phyloP scores from a whole-genome alignment of 2,888 invertebrate genomes.

The Xestia sexstrigata region DNA sequence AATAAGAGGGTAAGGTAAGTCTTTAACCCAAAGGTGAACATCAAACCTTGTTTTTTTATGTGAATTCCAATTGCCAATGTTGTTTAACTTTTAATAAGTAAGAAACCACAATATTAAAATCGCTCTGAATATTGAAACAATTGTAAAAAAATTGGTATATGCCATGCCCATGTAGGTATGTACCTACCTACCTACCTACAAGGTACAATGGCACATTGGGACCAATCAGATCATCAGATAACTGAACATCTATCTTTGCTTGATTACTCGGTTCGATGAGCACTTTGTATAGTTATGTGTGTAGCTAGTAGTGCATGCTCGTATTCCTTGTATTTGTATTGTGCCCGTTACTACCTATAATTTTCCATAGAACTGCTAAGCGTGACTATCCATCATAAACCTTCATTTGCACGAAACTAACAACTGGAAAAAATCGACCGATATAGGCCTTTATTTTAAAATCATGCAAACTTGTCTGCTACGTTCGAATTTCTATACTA shows the following conservation, averaged over 20 bases:
- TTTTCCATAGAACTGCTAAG: conserved; percentile 30
- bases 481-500: conserved; percentile 9
- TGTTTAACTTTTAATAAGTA: neutral
- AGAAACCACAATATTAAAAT: neutral
- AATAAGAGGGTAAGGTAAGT: neutral
- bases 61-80: neutral
- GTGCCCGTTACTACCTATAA: conserved; percentile 16
- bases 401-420: conserved; percentile 45
- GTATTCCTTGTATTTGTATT: conserved; percentile 16
- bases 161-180: neutral
- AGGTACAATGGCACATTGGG: neutral
- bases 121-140: neutral
- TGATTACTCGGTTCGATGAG: neutral
- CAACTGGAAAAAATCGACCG: conserved; percentile 21
- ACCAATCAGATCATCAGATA: neutral
- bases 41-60: neutral
- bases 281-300: neutral
- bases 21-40: neutral
- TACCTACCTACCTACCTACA: neutral
- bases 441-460: conserved; percentile 35
- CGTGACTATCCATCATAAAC: conserved; percentile 57
- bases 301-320: neutral
- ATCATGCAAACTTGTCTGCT: conserved; percentile 21
- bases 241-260: neutral
- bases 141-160: too few species aligned